Percentiles rank a stretch among this genome's conserved stretches.
Evolutionary conservation across 2,888 invertebrate genomes (phyloP).

Genomic region (Cetonia aurata): DNA sequence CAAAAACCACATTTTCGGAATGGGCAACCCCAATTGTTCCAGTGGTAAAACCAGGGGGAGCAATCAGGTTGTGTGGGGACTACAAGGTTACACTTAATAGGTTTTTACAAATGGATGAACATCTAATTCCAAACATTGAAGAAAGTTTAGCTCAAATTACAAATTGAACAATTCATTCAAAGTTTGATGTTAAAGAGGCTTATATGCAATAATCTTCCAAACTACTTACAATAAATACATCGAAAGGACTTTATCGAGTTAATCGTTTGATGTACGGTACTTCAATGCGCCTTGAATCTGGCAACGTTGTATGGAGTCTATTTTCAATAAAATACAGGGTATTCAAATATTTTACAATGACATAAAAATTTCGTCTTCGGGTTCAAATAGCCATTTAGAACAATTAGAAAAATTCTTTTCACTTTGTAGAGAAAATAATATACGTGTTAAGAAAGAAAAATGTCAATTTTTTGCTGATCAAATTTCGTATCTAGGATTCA

Average conservation of each 20-base stretch:
- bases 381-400: neutral
- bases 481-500: neutral
- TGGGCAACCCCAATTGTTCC: neutral
- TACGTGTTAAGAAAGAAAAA: neutral
- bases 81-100: conserved; percentile 3
- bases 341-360: neutral
- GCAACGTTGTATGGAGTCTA: conserved; percentile 5
- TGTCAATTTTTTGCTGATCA: neutral
- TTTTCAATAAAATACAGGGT: neutral
- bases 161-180: neutral
- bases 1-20: neutral
- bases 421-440: conserved; percentile 1
- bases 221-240: conserved; percentile 7
- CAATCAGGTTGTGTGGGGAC: neutral
- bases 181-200: neutral
- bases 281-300: neutral
- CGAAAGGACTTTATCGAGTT: neutral
- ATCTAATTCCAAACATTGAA: neutral
- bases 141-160: neutral
- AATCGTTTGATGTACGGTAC: neutral
- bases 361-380: neutral
- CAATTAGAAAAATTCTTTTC: neutral
- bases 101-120: neutral
- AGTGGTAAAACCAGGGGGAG: neutral
- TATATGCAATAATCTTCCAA: neutral